A percentile compares a stretch with the other conserved stretches of the same genome.
Evolutionary conservation across 2,888 invertebrate genomes (phyloP).

Genomic region (Clistopyga incitator): DNA sequence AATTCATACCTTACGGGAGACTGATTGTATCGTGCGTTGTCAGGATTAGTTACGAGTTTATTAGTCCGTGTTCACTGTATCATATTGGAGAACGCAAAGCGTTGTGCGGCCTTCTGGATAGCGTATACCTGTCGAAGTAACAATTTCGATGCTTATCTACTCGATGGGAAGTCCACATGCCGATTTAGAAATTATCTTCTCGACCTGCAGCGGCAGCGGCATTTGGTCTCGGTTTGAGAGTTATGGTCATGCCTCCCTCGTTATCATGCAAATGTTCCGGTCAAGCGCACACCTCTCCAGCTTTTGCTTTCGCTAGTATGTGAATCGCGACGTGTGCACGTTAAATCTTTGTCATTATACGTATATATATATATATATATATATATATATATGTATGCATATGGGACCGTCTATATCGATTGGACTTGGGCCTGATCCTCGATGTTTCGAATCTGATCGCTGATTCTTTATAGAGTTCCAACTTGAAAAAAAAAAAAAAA

Average conservation of each 20-base stretch:
- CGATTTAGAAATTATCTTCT: conserved; percentile 66
- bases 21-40: conserved; percentile 6
- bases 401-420: no score
- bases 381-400: no score
- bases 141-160: conserved; percentile 54
- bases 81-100: conserved; percentile 8
- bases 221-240: conserved; percentile 42
- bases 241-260: conserved; percentile 56
- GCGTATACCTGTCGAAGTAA: conserved; percentile 5
- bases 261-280: conserved; percentile 69
- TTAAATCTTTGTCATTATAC: conserved; percentile 53
- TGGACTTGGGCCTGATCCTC: no score
- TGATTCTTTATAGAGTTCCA: no score
- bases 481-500: no score
- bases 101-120: neutral
- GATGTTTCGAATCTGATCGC: no score
- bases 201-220: conserved; percentile 6
- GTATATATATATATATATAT: neutral
- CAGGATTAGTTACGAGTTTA: conserved; percentile 41
- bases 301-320: conserved; percentile 48
- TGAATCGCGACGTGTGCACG: conserved; percentile 30
- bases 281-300: conserved; percentile 46
- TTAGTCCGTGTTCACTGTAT: conserved; percentile 12
- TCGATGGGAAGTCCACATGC: conserved; percentile 34
- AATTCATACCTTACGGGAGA: neutral